These are phyloP conservation scores for Mylabris sibirica DNA, from an alignment of 2,888 invertebrate genomes.

Conservation along the genomic window DNA sequence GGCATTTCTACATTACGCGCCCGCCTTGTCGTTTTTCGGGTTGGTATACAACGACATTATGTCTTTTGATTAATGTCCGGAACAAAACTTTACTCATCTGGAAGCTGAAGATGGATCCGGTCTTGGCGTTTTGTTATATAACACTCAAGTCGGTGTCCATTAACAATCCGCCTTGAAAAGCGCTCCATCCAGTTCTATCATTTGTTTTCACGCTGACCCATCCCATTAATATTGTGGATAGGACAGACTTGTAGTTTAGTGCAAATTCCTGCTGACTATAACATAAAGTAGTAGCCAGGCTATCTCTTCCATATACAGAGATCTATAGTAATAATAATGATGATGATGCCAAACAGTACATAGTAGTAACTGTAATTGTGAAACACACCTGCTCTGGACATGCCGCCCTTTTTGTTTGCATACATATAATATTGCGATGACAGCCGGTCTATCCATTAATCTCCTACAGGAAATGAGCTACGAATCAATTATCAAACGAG, in stretches of 20 bases:
- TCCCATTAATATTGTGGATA: constrained; percentile 28
- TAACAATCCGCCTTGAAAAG: constrained; percentile 30
- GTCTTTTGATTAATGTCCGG: constrained; percentile 18
- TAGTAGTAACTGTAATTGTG: constrained; percentile 4
- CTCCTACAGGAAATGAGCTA: constrained; percentile 52
- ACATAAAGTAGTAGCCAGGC: constrained; percentile 14
- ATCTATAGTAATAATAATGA: constrained; percentile 14
- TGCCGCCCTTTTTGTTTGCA: constrained; percentile 50
- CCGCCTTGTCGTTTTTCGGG: constrained; percentile 11
- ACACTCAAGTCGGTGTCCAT: constrained; percentile 25
- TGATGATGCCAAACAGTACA: constrained; percentile 31
- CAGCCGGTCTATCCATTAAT: constrained; percentile 55
- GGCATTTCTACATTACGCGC: background rate
- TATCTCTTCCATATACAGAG: constrained; percentile 20
- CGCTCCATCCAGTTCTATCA: constrained; percentile 27
- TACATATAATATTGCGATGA: constrained; percentile 54
- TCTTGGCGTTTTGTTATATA: constrained; percentile 18
- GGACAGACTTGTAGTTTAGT: constrained; percentile 23
- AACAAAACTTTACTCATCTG: constrained; percentile 10
- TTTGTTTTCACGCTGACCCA: constrained; percentile 28
- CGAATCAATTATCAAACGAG: constrained; percentile 48
- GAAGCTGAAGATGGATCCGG: constrained; percentile 22
- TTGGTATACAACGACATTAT: constrained; percentile 7
- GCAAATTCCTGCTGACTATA: constrained; percentile 32
- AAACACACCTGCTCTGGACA: constrained; percentile 49